Conservation (phyloP, 2,888 invertebrate species). For the Sarcophaga subvicina region DNA sequence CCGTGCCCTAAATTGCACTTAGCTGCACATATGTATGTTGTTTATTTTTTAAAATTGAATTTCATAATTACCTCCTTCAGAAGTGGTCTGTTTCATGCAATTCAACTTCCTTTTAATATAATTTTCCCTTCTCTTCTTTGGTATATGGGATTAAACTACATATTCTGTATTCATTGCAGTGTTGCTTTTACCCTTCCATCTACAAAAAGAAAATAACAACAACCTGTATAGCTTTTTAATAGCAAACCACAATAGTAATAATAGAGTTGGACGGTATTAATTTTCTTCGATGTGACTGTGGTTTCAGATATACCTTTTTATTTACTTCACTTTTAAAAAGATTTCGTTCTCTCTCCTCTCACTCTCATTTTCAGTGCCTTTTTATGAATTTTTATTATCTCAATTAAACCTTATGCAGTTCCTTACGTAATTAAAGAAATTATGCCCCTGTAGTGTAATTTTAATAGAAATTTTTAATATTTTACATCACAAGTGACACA, state of each 20-base stretch:
- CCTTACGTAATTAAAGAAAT: conserved; percentile 6
- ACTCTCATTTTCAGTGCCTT: not conserved
- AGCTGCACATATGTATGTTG: too few species aligned
- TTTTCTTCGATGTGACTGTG: not conserved
- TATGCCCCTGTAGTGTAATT: not conserved
- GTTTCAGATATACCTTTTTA: not conserved
- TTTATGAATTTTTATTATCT: not conserved
- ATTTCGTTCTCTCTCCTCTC: not conserved
- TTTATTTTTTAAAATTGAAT: too few species aligned
- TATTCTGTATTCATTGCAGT: too few species aligned
- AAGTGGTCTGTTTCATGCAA: too few species aligned
- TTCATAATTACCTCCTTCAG: too few species aligned
- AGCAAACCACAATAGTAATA: conserved; percentile 1
- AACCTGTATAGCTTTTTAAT: too few species aligned
- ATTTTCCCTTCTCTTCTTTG: too few species aligned
- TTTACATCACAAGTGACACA: not conserved
- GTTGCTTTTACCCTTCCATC: too few species aligned
- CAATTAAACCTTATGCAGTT: conserved; percentile 3
- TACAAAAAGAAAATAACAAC: too few species aligned
- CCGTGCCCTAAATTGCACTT: too few species aligned
- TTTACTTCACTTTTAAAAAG: not conserved
- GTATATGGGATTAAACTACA: too few species aligned
- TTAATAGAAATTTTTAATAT: conserved; percentile 15
- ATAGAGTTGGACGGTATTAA: conserved; percentile 3
- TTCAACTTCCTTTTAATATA: too few species aligned